These are phyloP conservation scores for Glossophaga mutica DNA, from an alignment of 2,797 vertebrate species.

Conservation along the genomic window DNA sequence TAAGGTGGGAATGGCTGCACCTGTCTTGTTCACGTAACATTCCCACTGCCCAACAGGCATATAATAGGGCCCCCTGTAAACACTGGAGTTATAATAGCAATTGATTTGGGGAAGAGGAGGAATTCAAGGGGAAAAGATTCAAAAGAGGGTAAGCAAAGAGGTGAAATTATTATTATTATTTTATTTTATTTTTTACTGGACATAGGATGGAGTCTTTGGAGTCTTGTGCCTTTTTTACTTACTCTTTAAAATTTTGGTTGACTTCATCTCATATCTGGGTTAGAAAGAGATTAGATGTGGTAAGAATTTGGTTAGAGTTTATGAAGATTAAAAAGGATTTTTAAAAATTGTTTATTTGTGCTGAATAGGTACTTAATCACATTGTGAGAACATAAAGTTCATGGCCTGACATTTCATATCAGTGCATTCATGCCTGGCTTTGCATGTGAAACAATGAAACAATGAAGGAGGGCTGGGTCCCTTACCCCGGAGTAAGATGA, in stretches of 20 bases:
- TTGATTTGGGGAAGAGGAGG: neutral
- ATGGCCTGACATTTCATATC: neutral
- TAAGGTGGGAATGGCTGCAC: neutral
- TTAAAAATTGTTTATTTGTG: neutral
- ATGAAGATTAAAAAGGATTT: neutral
- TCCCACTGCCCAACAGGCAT: neutral
- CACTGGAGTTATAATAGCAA: neutral
- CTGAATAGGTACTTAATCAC: neutral
- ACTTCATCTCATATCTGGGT: neutral
- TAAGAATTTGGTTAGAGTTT: neutral
- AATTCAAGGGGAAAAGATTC: neutral
- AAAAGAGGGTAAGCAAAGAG: neutral
- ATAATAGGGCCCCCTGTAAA: neutral
- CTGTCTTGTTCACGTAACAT: neutral
- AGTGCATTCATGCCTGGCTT: neutral
- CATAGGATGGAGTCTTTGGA: neutral
- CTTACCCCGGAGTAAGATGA: neutral
- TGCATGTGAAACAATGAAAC: neutral
- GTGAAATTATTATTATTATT: neutral
- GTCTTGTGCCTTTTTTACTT: neutral
- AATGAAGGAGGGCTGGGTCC: neutral
- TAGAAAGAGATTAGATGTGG: neutral
- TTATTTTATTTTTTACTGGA: neutral
- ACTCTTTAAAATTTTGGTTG: neutral
- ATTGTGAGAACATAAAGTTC: neutral